Percentiles rank a stretch among this genome's conserved stretches.
phyloP scores from a whole-genome alignment of 2,888 invertebrate species.

The Hyalella azteca region DNA sequence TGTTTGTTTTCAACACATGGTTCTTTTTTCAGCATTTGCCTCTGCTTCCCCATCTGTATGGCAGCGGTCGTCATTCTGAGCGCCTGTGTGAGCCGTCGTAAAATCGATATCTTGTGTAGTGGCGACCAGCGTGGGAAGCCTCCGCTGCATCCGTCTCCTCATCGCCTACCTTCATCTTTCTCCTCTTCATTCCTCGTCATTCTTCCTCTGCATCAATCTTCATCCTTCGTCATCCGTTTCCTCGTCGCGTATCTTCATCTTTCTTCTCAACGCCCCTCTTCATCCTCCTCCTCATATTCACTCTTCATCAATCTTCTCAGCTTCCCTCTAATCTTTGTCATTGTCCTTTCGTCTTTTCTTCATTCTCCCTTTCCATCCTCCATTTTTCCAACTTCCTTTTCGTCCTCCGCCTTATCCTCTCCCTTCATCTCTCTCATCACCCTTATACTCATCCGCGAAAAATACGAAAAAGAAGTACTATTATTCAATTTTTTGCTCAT shows the following conservation, averaged over 20 bases:
- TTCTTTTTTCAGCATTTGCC: no score
- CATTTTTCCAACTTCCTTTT: neutral
- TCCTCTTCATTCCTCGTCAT: no score
- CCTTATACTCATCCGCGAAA: neutral
- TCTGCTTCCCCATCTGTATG: neutral
- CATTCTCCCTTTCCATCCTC: constrained; percentile 36
- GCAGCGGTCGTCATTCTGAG: constrained; percentile 7
- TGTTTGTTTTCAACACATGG: no score
- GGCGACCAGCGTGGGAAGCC: neutral
- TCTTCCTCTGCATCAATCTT: no score
- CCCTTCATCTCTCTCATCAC: neutral
- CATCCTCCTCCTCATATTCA: no score
- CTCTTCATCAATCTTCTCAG: no score
- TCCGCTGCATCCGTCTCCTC: neutral
- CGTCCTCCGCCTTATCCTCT: neutral
- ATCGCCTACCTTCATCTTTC: neutral
- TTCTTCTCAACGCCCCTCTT: no score
- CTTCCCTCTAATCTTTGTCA: neutral
- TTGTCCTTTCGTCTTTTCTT: constrained; percentile 37
- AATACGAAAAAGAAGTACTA: no score
- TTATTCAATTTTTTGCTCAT: no score
- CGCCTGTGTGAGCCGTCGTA: constrained; percentile 8
- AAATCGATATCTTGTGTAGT: constrained; percentile 31
- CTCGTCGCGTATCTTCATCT: no score
- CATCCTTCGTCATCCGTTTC: no score